Evolutionary conservation across 1,140 invertebrate species (phyloP).

Genomic region (Phthorimaea operculella): DNA sequence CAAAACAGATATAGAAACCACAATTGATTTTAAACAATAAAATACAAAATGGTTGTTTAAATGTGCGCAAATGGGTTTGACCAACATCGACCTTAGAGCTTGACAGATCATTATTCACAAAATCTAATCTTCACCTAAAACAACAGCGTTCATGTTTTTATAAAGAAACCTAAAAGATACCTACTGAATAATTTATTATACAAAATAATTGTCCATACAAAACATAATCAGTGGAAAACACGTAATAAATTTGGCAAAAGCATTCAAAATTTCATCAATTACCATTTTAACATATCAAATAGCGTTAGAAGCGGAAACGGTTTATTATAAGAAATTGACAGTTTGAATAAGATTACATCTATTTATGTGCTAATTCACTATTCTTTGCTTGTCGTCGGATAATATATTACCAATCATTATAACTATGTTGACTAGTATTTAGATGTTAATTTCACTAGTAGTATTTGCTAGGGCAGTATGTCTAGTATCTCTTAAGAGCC

Average conservation of each 20-base stretch:
- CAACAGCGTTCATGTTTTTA: not conserved
- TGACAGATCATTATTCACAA: not conserved
- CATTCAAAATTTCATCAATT: conserved; percentile 21
- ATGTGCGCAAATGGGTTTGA: not conserved
- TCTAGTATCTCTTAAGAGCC: too few relatives aligned
- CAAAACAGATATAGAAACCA: too few relatives aligned
- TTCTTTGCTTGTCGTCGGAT: conserved; percentile 17
- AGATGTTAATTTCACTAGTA: not conserved
- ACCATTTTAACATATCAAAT: conserved; percentile 6
- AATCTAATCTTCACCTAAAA: not conserved
- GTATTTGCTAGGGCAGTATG: conserved; percentile 3
- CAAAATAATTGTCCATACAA: not conserved
- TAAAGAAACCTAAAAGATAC: not conserved
- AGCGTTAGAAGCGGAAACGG: not conserved
- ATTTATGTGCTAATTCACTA: conserved; percentile 28
- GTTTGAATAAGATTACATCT: conserved; percentile 26
- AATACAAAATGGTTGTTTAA: not conserved
- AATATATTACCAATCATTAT: conserved; percentile 11
- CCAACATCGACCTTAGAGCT: not conserved
- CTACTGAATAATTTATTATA: not conserved
- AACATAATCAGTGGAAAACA: conserved; percentile 6
- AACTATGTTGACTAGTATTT: conserved; percentile 11
- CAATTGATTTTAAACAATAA: not conserved
- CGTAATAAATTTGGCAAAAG: conserved; percentile 16
- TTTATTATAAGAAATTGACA: conserved; percentile 27